phyloP scores from a whole-genome alignment of 2,797 vertebrate species.

The Rhinatrema bivittatum region DNA sequence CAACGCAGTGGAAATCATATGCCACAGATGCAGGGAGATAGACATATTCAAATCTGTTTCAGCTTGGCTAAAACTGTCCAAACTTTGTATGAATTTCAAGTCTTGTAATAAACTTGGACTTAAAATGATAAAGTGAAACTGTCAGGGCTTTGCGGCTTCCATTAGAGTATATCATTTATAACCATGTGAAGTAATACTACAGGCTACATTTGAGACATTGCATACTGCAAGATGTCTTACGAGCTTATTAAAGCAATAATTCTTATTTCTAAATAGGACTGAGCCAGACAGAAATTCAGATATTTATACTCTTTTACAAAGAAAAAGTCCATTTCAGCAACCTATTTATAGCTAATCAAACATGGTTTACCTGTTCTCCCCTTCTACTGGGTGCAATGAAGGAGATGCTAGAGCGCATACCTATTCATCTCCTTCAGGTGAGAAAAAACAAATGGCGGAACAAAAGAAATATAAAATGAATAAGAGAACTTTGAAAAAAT shows the following conservation, averaged over 20 bases:
- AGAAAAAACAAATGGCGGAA: too few relatives aligned
- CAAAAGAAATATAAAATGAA: too few relatives aligned
- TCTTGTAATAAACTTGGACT: slow-evolving; percentile 22
- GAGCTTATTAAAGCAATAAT: slow-evolving; percentile 16
- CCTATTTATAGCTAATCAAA: too few relatives aligned
- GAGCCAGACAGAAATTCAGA: too few relatives aligned
- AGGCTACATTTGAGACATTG: neutral
- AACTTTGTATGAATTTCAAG: slow-evolving; percentile 25
- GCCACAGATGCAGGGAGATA: slow-evolving; percentile 29
- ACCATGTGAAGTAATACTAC: slow-evolving; percentile 18
- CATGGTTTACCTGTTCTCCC: too few relatives aligned
- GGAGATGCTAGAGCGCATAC: too few relatives aligned
- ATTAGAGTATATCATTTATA: slow-evolving; percentile 14
- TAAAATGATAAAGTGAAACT: slow-evolving; percentile 29
- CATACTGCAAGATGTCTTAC: slow-evolving; percentile 4
- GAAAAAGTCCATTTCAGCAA: too few relatives aligned
- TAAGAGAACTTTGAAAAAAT: too few relatives aligned
- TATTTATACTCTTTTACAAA: too few relatives aligned
- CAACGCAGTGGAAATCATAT: slow-evolving; percentile 30
- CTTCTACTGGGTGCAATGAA: too few relatives aligned
- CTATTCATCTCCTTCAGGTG: too few relatives aligned
- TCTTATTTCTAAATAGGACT: slow-evolving; percentile 12
- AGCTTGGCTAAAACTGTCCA: slow-evolving; percentile 27
- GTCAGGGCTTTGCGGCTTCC: slow-evolving; percentile 23
- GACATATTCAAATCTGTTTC: slow-evolving; percentile 23